These are phyloP conservation scores for Iguana delicatissima DNA, from an alignment of 2,797 vertebrate species.

Conservation along the genomic window DNA sequence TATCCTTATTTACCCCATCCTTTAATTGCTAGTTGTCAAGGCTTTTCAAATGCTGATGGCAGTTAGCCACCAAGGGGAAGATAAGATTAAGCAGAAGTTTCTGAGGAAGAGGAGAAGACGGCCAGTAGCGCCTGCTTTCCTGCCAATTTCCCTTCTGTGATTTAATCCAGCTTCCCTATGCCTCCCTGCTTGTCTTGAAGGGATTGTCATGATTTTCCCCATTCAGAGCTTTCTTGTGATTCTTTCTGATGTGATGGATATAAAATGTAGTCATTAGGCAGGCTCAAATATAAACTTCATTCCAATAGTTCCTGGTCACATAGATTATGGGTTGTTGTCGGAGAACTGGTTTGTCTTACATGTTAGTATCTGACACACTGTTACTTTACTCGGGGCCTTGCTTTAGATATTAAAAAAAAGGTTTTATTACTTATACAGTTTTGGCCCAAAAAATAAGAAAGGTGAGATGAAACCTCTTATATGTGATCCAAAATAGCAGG, in stretches of 20 bases:
- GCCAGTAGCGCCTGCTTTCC: background rate
- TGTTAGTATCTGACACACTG: background rate
- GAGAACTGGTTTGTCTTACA: slow-evolving; percentile 8
- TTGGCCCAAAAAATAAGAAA: background rate
- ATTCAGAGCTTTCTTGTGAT: background rate
- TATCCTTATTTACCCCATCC: background rate
- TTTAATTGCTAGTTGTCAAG: background rate
- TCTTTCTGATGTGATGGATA: background rate
- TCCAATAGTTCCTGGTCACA: background rate
- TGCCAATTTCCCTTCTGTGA: background rate
- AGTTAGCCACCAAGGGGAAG: background rate
- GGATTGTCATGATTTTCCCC: background rate
- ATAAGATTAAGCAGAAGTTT: background rate
- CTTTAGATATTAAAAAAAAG: background rate
- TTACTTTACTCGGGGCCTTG: slow-evolving; percentile 6
- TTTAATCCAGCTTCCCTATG: background rate
- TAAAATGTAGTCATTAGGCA: background rate
- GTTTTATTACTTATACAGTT: background rate
- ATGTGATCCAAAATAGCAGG: background rate
- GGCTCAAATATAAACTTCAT: background rate
- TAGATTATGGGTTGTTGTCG: slow-evolving; percentile 9
- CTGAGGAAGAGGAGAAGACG: background rate
- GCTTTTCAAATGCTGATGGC: background rate
- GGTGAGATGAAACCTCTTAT: background rate
- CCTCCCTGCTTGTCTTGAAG: background rate